Evolutionary conservation across 1,140 invertebrate species (phyloP), one percentile per base, ranked within the genome.

Genomic region (Drosophila virilis): DNA sequence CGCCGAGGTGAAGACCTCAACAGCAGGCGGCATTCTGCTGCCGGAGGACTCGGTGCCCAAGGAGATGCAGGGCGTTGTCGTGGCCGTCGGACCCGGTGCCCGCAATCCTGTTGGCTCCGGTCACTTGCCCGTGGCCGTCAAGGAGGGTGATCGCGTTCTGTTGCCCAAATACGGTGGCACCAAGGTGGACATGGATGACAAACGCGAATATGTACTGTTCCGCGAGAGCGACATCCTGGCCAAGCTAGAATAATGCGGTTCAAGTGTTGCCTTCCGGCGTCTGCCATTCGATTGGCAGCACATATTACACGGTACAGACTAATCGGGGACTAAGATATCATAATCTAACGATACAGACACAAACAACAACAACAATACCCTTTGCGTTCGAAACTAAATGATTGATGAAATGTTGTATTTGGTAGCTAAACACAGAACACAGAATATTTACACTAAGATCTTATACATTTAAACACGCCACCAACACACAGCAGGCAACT

Each of bases 131-230:
- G 89, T 96, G 0, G 93, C 94, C 78, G 96, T 99, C 0, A 96
- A 97, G 93, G 96, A 97, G 68, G 99, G 99, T 17, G 99, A 99
- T 92, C 95, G 95, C 78, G 98, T 99, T 1, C 93, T 99, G 59
- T 94, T 99, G 15, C 99, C 99, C 0, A 99, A 99, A 93, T 99
- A 99, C 93, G 99, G 99, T 70, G 99, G 99, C 74, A 99, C 98
- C 57, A 99, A 99, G 94, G 88, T 95, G 9, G 94, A 96, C 78
- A 91, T 96, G 57, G 96, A 96, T 77, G 96, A 96, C 68, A 94
- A 94, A 37, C 95, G 96, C 91, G 98, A 99, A 92, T 98, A 97
- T 80, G 97, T 97, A 81, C 94, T 99, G 35, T 99, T 98, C 94
- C 94, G 97, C 90, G 99, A 99, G 93, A 94, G 96, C 60, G 99